Percentiles rank a stretch among this genome's conserved stretches.
These are phyloP conservation scores for Azemiops feae DNA, from an alignment of 2,113 vertebrate species.

Conservation along the genomic window DNA sequence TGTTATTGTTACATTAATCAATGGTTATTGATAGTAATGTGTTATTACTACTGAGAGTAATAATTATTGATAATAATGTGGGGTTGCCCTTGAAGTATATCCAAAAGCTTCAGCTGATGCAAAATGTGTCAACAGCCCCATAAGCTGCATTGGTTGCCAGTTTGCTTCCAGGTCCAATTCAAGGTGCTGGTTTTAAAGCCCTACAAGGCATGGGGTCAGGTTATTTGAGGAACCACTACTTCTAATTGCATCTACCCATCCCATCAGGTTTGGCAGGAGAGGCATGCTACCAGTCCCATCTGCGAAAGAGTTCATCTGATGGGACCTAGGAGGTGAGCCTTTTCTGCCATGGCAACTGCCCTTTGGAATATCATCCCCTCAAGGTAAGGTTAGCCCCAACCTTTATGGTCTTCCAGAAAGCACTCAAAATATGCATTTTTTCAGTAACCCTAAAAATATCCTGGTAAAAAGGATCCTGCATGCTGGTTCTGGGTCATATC, in stretches of 20 bases:
- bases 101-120: not conserved
- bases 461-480: not conserved
- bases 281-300: not conserved
- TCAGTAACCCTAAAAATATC: not conserved
- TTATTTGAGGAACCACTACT: not conserved
- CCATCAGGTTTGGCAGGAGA: not conserved
- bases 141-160: not conserved
- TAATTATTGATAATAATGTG: not conserved
- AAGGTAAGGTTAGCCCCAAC: not conserved
- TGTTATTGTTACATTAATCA: not conserved
- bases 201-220: not conserved
- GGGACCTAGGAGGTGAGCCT: not conserved
- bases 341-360: not conserved
- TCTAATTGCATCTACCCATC: not conserved
- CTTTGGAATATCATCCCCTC: not conserved
- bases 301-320: not conserved
- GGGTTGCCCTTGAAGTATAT: not conserved
- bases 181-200: not conserved
- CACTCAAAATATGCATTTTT: not conserved
- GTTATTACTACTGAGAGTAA: not conserved
- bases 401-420: not conserved
- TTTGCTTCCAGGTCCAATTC: not conserved
- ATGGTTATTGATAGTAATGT: not conserved
- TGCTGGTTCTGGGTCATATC: not conserved
- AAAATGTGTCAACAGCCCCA: not conserved